Base-by-base conservation (phyloP, 2,797 vertebrate species). In the Orestias chungarensis region DNA sequence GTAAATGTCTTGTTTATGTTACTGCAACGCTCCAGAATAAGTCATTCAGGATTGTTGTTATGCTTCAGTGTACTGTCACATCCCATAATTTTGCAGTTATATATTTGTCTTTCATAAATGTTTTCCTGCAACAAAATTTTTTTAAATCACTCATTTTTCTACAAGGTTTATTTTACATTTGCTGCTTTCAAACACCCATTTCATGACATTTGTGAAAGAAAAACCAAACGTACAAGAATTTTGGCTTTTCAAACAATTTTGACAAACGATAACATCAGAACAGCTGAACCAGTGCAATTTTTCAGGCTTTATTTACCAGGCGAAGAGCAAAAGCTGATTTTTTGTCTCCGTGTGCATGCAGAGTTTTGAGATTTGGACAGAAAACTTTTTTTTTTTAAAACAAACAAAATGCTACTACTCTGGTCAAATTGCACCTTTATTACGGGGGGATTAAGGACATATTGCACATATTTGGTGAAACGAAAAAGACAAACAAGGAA, bases 131-230 rank as follows among this genome's bases (percentile, higher is more conserved):
- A 42, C 43, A 76, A 68, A 71, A 38, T n/a, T n/a, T n/a, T n/a
- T n/a, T n/a, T n/a, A 29, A 74, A 65, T 52, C 1, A 49, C n/a
- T 88, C 27, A 81, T 10, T 88, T 91, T 93, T 91, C 78, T 89
- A 91, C 14, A 93, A 90, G 85, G 85, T 91, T 94, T 91, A 93
- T 93, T 93, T 89, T 94, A 92, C 92, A 93, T 93, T 92, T 91
- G 90, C 88, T 91, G 93, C 91, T 81, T 86, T 82, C 70, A 61
- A 79, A 89, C 90, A 91, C 90, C 85, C 78, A 87, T 71, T 83
- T 89, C 82, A 88, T 88, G 84, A 92, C 85, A 89, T 85, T 87
- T 86, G 90, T 87, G 88, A 88, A 81, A 71, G 71, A 82, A 80
- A 82, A 76, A 83, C n/a, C n/a, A 82, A 76, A 86, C 78, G 69